Percentiles rank a stretch among this genome's conserved stretches.
phyloP scores from a whole-genome alignment of 2,797 vertebrate species.

The Micropoecilia bifurca region DNA sequence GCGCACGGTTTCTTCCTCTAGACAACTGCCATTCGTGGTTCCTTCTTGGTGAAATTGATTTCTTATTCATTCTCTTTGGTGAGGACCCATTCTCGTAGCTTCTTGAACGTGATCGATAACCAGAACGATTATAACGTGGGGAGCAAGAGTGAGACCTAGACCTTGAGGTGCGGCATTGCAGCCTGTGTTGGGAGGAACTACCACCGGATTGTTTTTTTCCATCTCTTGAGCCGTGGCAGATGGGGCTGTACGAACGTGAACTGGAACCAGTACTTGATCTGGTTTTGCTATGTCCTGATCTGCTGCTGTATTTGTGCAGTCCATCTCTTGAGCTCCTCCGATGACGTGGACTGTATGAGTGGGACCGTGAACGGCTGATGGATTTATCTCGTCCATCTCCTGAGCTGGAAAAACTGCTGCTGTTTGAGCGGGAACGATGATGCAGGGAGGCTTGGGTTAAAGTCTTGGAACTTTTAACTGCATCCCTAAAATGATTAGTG shows the following conservation, averaged over 20 bases:
- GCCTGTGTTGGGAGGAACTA: conserved; percentile 11
- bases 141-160: conserved; percentile 65
- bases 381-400: conserved; percentile 49
- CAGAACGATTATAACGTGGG: not conserved
- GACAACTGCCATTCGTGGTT: not conserved
- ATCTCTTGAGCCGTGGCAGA: conserved; percentile 71
- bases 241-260: conserved; percentile 77
- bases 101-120: conserved; percentile 30
- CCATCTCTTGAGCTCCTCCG: conserved; percentile 64
- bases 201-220: conserved; percentile 19
- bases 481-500: conserved; percentile 10
- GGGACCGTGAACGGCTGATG: conserved; percentile 48
- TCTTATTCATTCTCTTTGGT: not conserved
- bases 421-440: conserved; percentile 66
- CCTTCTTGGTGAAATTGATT: not conserved
- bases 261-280: conserved; percentile 13
- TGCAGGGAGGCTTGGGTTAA: not conserved
- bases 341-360: conserved; percentile 11
- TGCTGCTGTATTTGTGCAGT: conserved; percentile 15
- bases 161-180: conserved; percentile 2
- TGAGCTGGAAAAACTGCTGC: conserved; percentile 81
- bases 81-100: conserved; percentile 11
- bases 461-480: conserved; percentile 19
- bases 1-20: conserved; percentile 24
- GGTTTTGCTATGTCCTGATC: conserved; percentile 54